Conservation (phyloP, 2,113 vertebrate genomes). For the Oncorhynchus keta region DNA sequence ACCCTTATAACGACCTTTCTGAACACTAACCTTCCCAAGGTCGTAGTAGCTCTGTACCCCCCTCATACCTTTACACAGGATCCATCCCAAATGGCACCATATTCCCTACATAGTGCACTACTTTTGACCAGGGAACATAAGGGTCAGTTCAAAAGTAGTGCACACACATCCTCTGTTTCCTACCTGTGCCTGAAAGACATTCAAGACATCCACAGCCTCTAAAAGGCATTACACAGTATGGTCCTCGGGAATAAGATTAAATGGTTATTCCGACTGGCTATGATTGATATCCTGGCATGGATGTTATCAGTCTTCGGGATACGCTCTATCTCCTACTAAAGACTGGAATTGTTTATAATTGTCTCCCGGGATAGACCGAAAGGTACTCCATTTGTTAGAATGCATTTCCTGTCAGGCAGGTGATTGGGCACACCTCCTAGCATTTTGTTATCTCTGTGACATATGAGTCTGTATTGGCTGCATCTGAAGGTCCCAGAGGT, state of each 20-base stretch:
- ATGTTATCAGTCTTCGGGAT: slow-evolving; percentile 24
- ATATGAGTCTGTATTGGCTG: slow-evolving; percentile 29
- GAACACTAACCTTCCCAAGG: no score
- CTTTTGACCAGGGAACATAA: no score
- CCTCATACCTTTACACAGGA: slow-evolving; percentile 6
- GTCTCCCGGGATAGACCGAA: slow-evolving; percentile 21
- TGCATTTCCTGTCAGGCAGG: slow-evolving; percentile 35
- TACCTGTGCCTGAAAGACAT: no score
- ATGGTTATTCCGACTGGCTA: slow-evolving; percentile 14
- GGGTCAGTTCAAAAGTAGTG: no score
- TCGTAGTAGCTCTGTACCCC: neutral
- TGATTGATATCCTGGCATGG: slow-evolving; percentile 34
- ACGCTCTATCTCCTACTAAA: slow-evolving; percentile 45
- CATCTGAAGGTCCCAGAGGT: slow-evolving; percentile 34
- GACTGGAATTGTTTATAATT: slow-evolving; percentile 49
- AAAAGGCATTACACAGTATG: neutral
- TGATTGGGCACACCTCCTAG: slow-evolving; percentile 23
- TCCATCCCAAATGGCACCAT: no score
- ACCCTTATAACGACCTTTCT: neutral
- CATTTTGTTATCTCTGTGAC: slow-evolving; percentile 57
- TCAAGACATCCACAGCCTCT: no score
- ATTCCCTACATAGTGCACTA: no score
- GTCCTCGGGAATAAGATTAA: slow-evolving; percentile 14
- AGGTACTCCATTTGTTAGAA: slow-evolving; percentile 46
- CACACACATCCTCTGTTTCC: neutral